Conservation (phyloP, 1,140 invertebrate genomes). For the Drosophila virilis region DNA sequence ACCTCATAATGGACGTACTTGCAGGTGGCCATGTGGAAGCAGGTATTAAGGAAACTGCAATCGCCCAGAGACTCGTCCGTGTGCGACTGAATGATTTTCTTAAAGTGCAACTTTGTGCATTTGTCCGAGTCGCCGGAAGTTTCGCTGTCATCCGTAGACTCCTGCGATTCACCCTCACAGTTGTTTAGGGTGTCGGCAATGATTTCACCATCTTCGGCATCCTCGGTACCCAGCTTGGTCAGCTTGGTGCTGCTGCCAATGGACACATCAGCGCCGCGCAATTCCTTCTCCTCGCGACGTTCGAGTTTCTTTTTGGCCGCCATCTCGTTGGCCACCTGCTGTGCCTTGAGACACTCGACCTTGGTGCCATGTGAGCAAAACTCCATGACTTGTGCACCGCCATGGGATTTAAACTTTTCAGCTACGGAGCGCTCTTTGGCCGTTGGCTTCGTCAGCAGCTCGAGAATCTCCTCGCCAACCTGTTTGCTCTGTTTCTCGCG, state of each 20-base stretch:
- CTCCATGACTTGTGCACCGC: conserved; percentile 96
- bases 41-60: conserved; percentile 99
- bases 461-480: conserved; percentile 97
- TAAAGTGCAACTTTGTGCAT: conserved; percentile 97
- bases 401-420: conserved; percentile 97
- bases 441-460: conserved; percentile 96
- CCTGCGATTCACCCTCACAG: conserved; percentile 68
- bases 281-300: conserved; percentile 80
- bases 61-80: conserved; percentile 98
- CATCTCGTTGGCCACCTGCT: conserved; percentile 85
- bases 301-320: conserved; percentile 77
- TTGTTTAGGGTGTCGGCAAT: conserved; percentile 53
- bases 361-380: conserved; percentile 98
- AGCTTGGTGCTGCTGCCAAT: conserved; percentile 28
- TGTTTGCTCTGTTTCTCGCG: conserved; percentile 98
- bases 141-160: conserved; percentile 65
- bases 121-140: conserved; percentile 64
- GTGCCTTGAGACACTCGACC: conserved; percentile 92
- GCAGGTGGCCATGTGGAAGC: conserved; percentile 99
- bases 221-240: conserved; percentile 32
- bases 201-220: conserved; percentile 77
- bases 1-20: conserved; percentile 99
- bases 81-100: conserved; percentile 98
- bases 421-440: conserved; percentile 97
- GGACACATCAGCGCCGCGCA: conserved; percentile 18